Evolutionary conservation across 2,888 invertebrate species (phyloP), one percentile per base, ranked within the genome.

Genomic region (Steinernema scapterisci): DNA sequence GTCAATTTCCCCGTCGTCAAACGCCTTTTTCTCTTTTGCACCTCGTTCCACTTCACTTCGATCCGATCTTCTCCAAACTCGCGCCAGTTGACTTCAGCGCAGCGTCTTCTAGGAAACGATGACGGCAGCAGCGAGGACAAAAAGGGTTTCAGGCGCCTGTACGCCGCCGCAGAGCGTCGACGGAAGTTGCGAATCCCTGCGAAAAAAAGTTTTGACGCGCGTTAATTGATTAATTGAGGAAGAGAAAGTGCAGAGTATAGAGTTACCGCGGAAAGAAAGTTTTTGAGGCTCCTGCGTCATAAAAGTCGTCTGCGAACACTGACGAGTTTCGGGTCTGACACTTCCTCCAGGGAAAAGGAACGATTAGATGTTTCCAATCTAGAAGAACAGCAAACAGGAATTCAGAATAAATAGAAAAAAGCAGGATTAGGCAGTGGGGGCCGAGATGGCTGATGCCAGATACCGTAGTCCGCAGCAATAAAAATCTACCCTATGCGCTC

Each of bases 21-120:
- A 38, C 9, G 38, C 38, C 9, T 38, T 38, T 38, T 38, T 9
- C 38, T 38, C 9, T 48, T 48, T 54, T 63, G 63, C 63, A 25
- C 63, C 63, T 63, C 63, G 63, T 63, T 63, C 63, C 63, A 63
- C 63, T 63, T 63, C 63, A n/a, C 63, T 6, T 11, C 27, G 9
- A 27, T n/a, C 63, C 6, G 5, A 3, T 48, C 13, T 48, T 48
- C 48, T 48, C 48, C 48, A 48, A 48, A 48, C 13, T 48, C 13
- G 5, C 48, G 16, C 45, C 9, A n/a, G 48, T 16, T 48, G 48
- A 48, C 13, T 48, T 19, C 5, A 48, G 16, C 48, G 3, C 48
- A 5, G 13, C 48, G 48, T 2, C 3, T 48, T 48, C 48, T 48
- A 16, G n/a, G 48, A 5, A 16, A 48, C 3, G 48, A 48, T 48